phyloP scores from a whole-genome alignment of 2,113 vertebrate genomes.

The Triplophysa dalaica region DNA sequence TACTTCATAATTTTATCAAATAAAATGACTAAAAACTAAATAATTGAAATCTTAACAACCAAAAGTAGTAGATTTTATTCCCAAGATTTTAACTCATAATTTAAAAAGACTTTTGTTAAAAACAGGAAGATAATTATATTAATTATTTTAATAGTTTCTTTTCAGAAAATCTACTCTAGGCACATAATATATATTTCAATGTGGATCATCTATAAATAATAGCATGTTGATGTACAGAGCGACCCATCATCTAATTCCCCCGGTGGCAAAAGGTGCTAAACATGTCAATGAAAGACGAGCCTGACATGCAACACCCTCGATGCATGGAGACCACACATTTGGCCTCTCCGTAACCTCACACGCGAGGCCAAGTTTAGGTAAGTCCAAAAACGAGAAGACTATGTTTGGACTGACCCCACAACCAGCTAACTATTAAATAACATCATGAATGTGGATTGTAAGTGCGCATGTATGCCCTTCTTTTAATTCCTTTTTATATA shows the following conservation, averaged over 20 bases:
- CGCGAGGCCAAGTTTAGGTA: slow-evolving; percentile 9
- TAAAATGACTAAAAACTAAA: too few species aligned
- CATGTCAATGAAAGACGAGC: slow-evolving; percentile 9
- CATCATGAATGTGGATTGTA: background rate
- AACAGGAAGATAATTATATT: too few species aligned
- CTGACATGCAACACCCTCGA: slow-evolving; percentile 11
- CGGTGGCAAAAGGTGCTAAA: background rate
- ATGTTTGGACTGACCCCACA: background rate
- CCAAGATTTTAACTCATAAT: too few species aligned
- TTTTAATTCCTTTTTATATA: background rate
- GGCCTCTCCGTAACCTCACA: background rate
- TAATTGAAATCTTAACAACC: too few species aligned
- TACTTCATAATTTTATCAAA: too few species aligned
- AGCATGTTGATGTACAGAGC: background rate
- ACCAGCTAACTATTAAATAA: background rate
- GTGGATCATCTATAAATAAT: slow-evolving; percentile 48
- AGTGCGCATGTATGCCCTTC: background rate
- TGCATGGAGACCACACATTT: background rate
- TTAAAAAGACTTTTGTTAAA: too few species aligned
- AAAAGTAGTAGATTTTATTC: too few species aligned
- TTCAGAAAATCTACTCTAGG: too few species aligned
- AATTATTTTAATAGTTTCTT: too few species aligned
- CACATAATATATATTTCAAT: too few species aligned
- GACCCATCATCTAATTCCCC: background rate
- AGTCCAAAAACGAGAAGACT: slow-evolving; percentile 1